These are phyloP conservation scores for Eospalax fontanierii DNA, from an alignment of 2,797 vertebrate genomes.

Conservation along the genomic window DNA sequence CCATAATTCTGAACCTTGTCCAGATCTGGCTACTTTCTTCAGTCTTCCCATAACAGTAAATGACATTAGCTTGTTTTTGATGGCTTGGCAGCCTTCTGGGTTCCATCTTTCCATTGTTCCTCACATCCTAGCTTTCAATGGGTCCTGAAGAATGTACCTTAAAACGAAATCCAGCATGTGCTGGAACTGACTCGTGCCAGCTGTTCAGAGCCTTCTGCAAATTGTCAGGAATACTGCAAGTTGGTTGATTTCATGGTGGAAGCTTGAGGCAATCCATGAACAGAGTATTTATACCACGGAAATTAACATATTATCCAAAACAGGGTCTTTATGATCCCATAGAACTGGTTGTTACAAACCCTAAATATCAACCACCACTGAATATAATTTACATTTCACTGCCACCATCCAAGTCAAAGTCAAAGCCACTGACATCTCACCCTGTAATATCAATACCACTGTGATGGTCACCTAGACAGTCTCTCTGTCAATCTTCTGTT, in stretches of 20 bases:
- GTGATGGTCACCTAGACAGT: background rate
- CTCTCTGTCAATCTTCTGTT: background rate
- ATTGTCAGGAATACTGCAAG: background rate
- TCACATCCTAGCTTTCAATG: background rate
- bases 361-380: background rate
- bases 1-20: background rate
- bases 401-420: background rate
- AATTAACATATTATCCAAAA: background rate
- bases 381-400: background rate
- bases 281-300: background rate
- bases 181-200: background rate
- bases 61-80: background rate
- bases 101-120: background rate
- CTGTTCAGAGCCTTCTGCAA: background rate
- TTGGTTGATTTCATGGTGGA: background rate
- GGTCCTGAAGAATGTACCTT: background rate
- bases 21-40: background rate
- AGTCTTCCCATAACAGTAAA: background rate
- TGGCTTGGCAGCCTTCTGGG: background rate
- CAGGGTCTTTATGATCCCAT: background rate
- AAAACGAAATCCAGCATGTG: background rate
- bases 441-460: background rate
- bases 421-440: background rate
- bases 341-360: background rate
- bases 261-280: background rate